Conservation (phyloP, 2,888 invertebrate genomes). For the Campoplex nolae region DNA sequence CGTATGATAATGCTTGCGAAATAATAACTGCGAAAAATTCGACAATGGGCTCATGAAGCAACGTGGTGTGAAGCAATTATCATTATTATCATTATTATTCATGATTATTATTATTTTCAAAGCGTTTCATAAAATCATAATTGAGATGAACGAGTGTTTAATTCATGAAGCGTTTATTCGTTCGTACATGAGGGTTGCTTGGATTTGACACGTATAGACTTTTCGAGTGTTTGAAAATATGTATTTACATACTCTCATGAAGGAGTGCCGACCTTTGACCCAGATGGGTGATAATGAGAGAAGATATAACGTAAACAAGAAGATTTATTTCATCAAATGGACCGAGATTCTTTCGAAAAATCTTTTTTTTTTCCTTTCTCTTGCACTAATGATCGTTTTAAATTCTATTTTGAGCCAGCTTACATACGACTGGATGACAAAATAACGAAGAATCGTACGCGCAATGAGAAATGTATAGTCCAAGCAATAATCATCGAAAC, state of each 20-base stretch:
- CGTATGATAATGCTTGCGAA: conserved; percentile 83
- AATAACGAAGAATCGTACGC: conserved; percentile 51
- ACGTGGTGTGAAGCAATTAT: conserved; percentile 63
- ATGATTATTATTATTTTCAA: conserved; percentile 32
- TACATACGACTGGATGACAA: background rate
- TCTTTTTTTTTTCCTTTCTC: background rate
- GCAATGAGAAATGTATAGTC: conserved; percentile 64
- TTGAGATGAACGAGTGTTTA: conserved; percentile 51
- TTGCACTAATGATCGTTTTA: background rate
- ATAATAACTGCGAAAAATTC: conserved; percentile 76
- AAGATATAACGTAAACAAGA: background rate
- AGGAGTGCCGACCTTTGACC: background rate
- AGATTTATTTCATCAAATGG: background rate
- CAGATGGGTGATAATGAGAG: background rate
- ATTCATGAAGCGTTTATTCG: conserved; percentile 62
- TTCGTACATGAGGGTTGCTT: conserved; percentile 55
- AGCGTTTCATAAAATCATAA: conserved; percentile 60
- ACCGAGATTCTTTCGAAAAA: background rate
- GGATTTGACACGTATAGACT: conserved; percentile 51
- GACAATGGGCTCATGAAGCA: conserved; percentile 73
- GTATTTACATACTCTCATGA: background rate
- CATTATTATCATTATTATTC: background rate
- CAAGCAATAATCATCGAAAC: conserved; percentile 81
- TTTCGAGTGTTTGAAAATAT: background rate
- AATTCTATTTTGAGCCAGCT: background rate